Conservation (phyloP, 1,140 invertebrate species). For the Papilio xuthus region DNA sequence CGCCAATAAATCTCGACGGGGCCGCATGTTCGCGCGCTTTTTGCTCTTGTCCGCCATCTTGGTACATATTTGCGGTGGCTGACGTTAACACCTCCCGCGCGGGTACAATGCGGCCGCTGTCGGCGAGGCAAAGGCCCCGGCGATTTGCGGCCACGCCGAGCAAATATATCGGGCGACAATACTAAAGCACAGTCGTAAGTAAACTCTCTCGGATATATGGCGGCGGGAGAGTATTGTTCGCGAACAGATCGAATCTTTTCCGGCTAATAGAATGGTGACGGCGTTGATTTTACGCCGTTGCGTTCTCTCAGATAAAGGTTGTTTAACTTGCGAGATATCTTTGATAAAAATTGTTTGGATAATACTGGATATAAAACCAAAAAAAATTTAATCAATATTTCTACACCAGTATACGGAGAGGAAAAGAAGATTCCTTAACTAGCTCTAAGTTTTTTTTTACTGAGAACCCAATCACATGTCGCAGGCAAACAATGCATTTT, state of each 20-base stretch:
- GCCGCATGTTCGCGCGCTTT: constrained; percentile 55
- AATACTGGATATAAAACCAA: neutral
- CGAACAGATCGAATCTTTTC: constrained; percentile 69
- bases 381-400: too few relatives aligned
- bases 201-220: constrained; percentile 68
- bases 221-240: constrained; percentile 62
- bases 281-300: neutral
- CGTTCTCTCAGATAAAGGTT: neutral
- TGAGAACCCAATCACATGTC: too few relatives aligned
- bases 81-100: constrained; percentile 71
- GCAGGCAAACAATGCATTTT: too few relatives aligned
- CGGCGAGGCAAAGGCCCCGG: constrained; percentile 66
- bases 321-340: neutral
- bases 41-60: constrained; percentile 68
- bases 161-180: constrained; percentile 71
- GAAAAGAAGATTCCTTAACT: too few relatives aligned
- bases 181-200: constrained; percentile 65
- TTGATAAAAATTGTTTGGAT: neutral
- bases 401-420: too few relatives aligned
- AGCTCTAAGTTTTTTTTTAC: too few relatives aligned
- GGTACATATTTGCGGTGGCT: constrained; percentile 72
- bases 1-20: constrained; percentile 67
- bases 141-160: constrained; percentile 66
- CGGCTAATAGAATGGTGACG: constrained; percentile 64
- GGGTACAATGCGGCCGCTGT: constrained; percentile 65